Evolutionary conservation across 1,140 invertebrate species (phyloP).

Genomic region (Drosophila equinoxialis): DNA sequence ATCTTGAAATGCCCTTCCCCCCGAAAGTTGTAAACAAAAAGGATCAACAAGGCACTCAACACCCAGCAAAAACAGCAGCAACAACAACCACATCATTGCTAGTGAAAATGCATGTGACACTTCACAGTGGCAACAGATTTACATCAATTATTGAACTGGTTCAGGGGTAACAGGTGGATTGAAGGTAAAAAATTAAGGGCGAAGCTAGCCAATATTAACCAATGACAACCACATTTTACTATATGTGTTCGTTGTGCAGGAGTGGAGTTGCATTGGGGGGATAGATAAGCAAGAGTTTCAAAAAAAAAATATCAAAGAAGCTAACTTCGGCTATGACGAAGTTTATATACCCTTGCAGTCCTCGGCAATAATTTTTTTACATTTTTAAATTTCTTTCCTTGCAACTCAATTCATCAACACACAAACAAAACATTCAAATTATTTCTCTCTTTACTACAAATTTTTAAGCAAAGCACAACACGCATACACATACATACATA

Average conservation of each 20-base stretch:
- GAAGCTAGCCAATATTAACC: background rate
- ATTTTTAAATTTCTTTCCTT: too few relatives aligned
- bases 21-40: conserved; percentile 65
- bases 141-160: conserved; percentile 73
- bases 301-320: too few relatives aligned
- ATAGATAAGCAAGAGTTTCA: too few relatives aligned
- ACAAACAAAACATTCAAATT: too few relatives aligned
- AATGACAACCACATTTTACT: conserved; percentile 30
- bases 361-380: too few relatives aligned
- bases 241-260: background rate
- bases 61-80: conserved; percentile 9
- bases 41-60: conserved; percentile 72
- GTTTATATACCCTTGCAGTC: too few relatives aligned
- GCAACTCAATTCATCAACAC: too few relatives aligned
- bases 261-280: background rate
- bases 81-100: conserved; percentile 17
- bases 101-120: conserved; percentile 62
- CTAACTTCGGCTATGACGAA: too few relatives aligned
- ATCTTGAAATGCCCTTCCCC: conserved; percentile 34
- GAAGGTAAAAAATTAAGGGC: background rate
- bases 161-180: conserved; percentile 43
- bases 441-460: too few relatives aligned
- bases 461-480: too few relatives aligned
- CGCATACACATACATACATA: too few relatives aligned
- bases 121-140: conserved; percentile 66